phyloP scores from a whole-genome alignment of 2,888 invertebrate species.

The Taphrorychus bicolor region DNA sequence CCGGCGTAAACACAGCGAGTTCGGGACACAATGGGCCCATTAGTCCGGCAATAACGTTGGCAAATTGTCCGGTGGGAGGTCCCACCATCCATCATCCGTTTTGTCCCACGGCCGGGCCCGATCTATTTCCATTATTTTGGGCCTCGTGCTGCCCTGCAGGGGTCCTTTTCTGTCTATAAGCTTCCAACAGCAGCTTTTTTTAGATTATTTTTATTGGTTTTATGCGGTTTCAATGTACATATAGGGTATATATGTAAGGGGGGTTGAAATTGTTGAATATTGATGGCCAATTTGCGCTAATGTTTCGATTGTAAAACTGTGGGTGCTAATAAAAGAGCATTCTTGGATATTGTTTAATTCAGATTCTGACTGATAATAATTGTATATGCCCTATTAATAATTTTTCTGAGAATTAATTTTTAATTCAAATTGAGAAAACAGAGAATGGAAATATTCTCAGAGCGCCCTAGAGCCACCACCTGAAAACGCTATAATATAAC shows the following conservation, averaged over 20 bases:
- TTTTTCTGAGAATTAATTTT: no score
- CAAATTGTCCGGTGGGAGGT: constrained; percentile 61
- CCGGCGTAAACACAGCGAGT: constrained; percentile 30
- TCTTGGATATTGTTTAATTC: no score
- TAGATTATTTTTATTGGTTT: constrained; percentile 27
- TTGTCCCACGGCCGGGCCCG: constrained; percentile 54
- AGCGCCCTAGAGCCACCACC: no score
- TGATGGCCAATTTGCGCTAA: no score
- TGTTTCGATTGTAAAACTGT: no score
- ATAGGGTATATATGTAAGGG: background rate
- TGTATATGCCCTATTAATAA: no score
- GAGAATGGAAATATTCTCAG: no score
- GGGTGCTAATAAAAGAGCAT: no score
- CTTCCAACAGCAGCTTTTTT: constrained; percentile 27
- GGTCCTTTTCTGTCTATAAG: constrained; percentile 35
- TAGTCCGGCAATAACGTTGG: constrained; percentile 60
- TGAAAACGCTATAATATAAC: no score
- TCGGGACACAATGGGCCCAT: constrained; percentile 57
- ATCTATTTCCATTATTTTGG: constrained; percentile 42
- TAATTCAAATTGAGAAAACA: no score
- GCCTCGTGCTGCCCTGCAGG: constrained; percentile 45
- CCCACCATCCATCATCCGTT: constrained; percentile 58
- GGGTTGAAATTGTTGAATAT: background rate
- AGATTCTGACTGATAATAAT: no score
- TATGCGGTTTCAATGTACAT: background rate